phyloP scores from a whole-genome alignment of 2,888 invertebrate species.

The Ormyrus labotus region DNA sequence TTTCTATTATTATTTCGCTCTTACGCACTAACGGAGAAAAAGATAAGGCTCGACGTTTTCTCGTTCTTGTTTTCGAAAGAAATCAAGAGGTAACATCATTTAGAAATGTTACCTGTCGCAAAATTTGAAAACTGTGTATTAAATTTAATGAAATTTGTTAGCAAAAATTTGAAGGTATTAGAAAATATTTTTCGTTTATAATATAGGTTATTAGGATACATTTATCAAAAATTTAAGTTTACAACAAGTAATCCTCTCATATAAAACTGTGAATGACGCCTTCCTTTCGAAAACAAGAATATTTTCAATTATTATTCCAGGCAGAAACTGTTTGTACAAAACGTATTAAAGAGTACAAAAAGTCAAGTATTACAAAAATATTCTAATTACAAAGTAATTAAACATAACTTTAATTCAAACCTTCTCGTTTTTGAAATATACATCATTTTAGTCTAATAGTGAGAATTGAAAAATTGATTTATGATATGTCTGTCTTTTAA shows the following conservation, averaged over 20 bases:
- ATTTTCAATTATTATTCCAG: not conserved
- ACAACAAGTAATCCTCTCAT: not conserved
- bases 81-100: not conserved
- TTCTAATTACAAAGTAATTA: no score
- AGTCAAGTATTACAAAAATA: no score
- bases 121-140: not conserved
- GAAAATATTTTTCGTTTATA: not conserved
- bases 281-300: conserved; percentile 1
- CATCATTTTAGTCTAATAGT: no score
- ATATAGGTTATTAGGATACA: not conserved
- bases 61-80: not conserved
- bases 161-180: not conserved
- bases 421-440: no score
- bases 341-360: no score
- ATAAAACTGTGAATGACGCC: not conserved
- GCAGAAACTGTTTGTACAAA: no score
- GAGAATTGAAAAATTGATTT: no score
- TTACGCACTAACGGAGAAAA: no score
- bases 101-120: not conserved
- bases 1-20: no score
- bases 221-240: not conserved
- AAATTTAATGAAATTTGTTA: not conserved
- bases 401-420: no score
- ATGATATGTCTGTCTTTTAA: no score
- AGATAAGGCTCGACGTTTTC: no score